phyloP scores from a whole-genome alignment of 2,113 vertebrate species.

The Verasper variegatus region DNA sequence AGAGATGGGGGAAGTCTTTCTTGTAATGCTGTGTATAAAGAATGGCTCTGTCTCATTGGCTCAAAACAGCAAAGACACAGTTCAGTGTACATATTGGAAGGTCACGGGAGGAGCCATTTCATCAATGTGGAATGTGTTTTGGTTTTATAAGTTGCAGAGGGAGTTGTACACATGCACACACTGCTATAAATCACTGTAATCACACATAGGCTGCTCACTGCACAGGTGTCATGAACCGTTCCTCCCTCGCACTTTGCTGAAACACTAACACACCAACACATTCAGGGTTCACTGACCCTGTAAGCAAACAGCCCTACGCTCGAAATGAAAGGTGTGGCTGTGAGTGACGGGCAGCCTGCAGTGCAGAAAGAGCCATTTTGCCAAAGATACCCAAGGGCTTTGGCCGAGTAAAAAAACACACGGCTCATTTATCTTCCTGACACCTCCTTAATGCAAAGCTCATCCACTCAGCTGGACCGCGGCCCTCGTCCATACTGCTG shows the following conservation, averaged over 20 bases:
- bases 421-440: constrained; percentile 78
- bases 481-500: not conserved
- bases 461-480: constrained; percentile 70
- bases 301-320: constrained; percentile 23
- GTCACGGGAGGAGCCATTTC: not conserved
- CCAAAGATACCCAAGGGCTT: constrained; percentile 53
- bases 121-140: not conserved
- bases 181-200: not conserved
- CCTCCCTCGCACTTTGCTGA: constrained; percentile 35
- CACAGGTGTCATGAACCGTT: not conserved
- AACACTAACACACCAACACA: constrained; percentile 24
- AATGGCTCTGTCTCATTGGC: not conserved
- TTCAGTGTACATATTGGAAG: not conserved
- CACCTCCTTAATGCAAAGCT: constrained; percentile 75
- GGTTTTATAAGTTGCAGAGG: not conserved
- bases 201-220: not conserved
- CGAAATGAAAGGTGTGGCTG: constrained; percentile 43
- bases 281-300: constrained; percentile 34
- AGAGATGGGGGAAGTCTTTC: constrained; percentile 12
- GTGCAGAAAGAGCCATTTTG: constrained; percentile 64
- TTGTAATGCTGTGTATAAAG: constrained; percentile 5
- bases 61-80: not conserved
- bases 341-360: constrained; percentile 70
- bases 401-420: constrained; percentile 49
- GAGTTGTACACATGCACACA: not conserved